Percentiles rank a stretch among this genome's conserved stretches.
These are phyloP conservation scores for Drosophila infuscata DNA, from an alignment of 2,888 invertebrate species.

Conservation along the genomic window DNA sequence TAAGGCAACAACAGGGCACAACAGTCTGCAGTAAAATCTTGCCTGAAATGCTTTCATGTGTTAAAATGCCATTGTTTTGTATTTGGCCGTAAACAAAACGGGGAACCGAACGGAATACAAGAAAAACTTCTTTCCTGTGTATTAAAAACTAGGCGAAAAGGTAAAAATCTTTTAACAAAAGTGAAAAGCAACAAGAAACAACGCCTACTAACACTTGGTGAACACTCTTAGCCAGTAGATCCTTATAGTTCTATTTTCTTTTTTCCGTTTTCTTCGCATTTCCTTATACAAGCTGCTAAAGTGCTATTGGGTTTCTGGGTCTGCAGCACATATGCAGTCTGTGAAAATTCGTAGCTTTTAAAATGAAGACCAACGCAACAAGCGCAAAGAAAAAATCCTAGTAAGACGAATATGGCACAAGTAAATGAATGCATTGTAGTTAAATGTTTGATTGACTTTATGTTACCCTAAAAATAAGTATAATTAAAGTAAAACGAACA, in stretches of 20 bases:
- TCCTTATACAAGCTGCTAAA: conserved; percentile 37
- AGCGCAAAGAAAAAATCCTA: conserved; percentile 1
- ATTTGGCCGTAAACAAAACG: conserved; percentile 73
- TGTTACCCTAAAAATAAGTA: neutral
- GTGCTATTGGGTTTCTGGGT: conserved; percentile 61
- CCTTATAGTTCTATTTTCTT: conserved; percentile 38
- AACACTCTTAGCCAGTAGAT: conserved; percentile 40
- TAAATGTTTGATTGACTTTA: conserved; percentile 3
- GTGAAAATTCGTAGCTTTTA: conserved; percentile 8
- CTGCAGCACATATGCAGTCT: conserved; percentile 25
- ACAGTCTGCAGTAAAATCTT: conserved; percentile 30
- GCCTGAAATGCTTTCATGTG: conserved; percentile 70
- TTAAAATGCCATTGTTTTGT: conserved; percentile 74
- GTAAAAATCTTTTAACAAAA: conserved; percentile 46
- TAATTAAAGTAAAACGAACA: neutral
- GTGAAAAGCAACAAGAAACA: conserved; percentile 47
- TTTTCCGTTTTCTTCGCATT: neutral
- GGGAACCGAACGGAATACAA: conserved; percentile 43
- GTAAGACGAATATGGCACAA: conserved; percentile 23
- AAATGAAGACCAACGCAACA: conserved; percentile 11
- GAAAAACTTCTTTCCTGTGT: conserved; percentile 39
- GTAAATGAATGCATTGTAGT: conserved; percentile 12
- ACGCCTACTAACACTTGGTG: conserved; percentile 47
- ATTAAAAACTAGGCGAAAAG: conserved; percentile 62
- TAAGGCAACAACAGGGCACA: conserved; percentile 1